phyloP scores from a whole-genome alignment of 2,888 invertebrate genomes.

The Polymixis lichenea region DNA sequence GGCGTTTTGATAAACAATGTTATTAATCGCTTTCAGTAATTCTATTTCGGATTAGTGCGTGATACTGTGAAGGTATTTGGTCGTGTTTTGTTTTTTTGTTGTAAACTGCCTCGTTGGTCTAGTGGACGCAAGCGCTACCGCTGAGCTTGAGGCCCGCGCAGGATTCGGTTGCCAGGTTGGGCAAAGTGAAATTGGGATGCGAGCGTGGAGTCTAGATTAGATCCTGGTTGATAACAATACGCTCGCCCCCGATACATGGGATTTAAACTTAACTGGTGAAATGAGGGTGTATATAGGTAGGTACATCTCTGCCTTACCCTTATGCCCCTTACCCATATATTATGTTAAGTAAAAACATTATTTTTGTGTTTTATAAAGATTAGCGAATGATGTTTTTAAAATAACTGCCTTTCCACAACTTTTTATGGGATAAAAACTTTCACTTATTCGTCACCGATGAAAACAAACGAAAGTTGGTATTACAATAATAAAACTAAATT shows the following conservation, averaged over 20 bases:
- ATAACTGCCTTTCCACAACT: neutral
- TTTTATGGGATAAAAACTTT: neutral
- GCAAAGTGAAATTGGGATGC: neutral
- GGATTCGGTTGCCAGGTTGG: neutral
- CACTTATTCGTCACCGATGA: neutral
- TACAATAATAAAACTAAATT: neutral
- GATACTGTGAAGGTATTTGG: conserved; percentile 41
- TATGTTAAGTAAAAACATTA: neutral
- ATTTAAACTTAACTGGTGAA: neutral
- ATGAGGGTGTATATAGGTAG: neutral
- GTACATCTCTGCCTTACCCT: too few relatives aligned
- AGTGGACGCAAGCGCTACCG: too few relatives aligned
- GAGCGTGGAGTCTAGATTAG: neutral
- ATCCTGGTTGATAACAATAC: neutral
- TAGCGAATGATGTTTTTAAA: neutral
- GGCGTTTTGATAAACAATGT: conserved; percentile 73
- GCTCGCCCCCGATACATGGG: neutral
- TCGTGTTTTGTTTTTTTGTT: conserved; percentile 19
- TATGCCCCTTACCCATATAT: too few relatives aligned
- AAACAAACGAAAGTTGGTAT: neutral
- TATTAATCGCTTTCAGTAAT: conserved; percentile 65
- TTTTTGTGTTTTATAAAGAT: neutral
- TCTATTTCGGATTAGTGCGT: conserved; percentile 56
- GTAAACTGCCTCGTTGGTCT: neutral
- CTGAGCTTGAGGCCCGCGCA: too few relatives aligned